A percentile compares a stretch with the other conserved stretches of the same genome.
These are phyloP conservation scores for Trematomus loennbergii DNA, from an alignment of 2,113 vertebrate species.

Conservation along the genomic window DNA sequence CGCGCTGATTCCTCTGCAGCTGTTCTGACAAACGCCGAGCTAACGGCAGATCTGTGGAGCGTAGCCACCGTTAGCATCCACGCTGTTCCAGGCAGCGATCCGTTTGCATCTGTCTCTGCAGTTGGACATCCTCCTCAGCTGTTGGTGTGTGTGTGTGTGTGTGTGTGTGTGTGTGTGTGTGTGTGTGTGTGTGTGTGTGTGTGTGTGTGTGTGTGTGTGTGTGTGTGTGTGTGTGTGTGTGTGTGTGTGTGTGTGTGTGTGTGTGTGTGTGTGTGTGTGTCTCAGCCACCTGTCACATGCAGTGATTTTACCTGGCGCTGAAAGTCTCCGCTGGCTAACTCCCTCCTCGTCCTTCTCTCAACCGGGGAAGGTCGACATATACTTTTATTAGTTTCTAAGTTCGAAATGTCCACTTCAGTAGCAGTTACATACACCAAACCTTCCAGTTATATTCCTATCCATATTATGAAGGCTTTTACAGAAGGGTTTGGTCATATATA, in stretches of 20 bases:
- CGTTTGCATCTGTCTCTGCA: slow-evolving; percentile 47
- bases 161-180: slow-evolving; percentile 12
- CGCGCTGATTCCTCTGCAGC: slow-evolving; percentile 20
- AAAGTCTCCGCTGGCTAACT: slow-evolving; percentile 5
- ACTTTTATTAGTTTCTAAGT: not conserved
- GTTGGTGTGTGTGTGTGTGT: slow-evolving; percentile 33
- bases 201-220: slow-evolving; percentile 36
- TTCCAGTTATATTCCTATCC: no score
- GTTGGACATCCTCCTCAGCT: slow-evolving; percentile 24
- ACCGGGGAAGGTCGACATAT: not conserved
- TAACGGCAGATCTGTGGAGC: slow-evolving; percentile 45
- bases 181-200: slow-evolving; percentile 9
- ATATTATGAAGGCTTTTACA: no score
- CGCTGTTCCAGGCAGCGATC: slow-evolving; percentile 34
- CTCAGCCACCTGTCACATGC: slow-evolving; percentile 52
- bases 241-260: slow-evolving; percentile 8
- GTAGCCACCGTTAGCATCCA: slow-evolving; percentile 33
- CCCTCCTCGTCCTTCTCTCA: slow-evolving; percentile 17
- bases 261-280: slow-evolving; percentile 17
- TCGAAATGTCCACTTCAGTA: no score
- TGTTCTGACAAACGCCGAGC: slow-evolving; percentile 16
- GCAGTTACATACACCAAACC: no score
- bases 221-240: slow-evolving; percentile 5
- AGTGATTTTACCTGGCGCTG: slow-evolving; percentile 47
- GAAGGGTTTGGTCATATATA: no score